phyloP scores from a whole-genome alignment of 1,140 invertebrate genomes.

The Calliphora vicina region DNA sequence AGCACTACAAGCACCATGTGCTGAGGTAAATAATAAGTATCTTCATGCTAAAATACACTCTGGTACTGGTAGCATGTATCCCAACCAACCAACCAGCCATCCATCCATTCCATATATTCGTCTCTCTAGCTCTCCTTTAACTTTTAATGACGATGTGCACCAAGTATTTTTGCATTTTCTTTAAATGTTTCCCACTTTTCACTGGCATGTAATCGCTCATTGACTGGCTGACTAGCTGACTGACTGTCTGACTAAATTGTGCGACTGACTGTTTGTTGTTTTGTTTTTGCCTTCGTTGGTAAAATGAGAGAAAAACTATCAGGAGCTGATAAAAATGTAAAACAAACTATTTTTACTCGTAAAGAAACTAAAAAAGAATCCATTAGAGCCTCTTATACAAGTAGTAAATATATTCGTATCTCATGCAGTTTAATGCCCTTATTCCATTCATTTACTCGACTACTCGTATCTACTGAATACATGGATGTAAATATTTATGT shows the following conservation, averaged over 20 bases:
- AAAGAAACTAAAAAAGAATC: not conserved
- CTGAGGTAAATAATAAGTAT: not conserved
- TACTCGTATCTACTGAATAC: not conserved
- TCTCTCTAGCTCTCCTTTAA: no score
- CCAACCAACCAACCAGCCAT: not conserved
- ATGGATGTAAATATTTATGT: constrained; percentile 20
- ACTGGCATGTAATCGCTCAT: not conserved
- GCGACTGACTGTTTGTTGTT: not conserved
- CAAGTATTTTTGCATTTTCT: not conserved
- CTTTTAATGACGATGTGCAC: not conserved
- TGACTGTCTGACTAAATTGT: not conserved
- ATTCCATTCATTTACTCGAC: not conserved
- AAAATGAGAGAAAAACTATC: not conserved
- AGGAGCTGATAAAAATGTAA: not conserved
- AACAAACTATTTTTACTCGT: not conserved
- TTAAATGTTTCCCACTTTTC: not conserved
- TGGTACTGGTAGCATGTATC: not conserved
- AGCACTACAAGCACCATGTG: not conserved
- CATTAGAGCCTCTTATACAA: not conserved
- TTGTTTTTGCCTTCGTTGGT: not conserved
- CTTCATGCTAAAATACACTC: not conserved
- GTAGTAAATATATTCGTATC: not conserved
- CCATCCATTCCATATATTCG: not conserved
- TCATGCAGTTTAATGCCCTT: constrained; percentile 1
- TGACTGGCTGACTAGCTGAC: not conserved